Percentiles rank a stretch among this genome's conserved stretches.
Evolutionary conservation across 2,888 invertebrate species (phyloP).

Genomic region (Drosophila cracens): DNA sequence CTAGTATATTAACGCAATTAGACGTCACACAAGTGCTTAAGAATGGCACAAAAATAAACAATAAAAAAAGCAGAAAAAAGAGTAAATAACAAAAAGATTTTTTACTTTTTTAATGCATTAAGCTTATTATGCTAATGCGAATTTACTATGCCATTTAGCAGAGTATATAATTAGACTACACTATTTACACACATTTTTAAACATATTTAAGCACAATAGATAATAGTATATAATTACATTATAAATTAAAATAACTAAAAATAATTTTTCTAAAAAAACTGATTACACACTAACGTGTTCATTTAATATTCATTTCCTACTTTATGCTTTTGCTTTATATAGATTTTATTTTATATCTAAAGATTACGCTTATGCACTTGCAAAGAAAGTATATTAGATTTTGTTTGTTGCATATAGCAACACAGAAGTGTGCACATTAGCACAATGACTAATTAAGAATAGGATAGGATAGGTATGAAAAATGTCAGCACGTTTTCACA

Average conservation of each 20-base stretch:
- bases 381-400: not conserved
- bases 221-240: not conserved
- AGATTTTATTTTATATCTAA: not conserved
- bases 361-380: not conserved
- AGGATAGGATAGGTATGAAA: constrained; percentile 35
- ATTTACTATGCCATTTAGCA: not conserved
- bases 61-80: not conserved
- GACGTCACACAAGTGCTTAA: constrained; percentile 17
- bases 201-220: not conserved
- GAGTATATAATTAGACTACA: not conserved
- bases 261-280: not conserved
- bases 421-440: constrained; percentile 58
- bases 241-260: not conserved
- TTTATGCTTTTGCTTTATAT: not conserved
- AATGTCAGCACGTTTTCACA: constrained; percentile 26
- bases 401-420: not conserved
- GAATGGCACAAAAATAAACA: constrained; percentile 2
- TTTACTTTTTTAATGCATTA: not conserved
- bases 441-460: constrained; percentile 63
- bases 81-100: constrained; percentile 8
- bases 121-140: constrained; percentile 31
- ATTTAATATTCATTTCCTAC: not conserved
- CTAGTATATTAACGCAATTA: constrained; percentile 14
- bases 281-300: too few species aligned
- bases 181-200: not conserved